phyloP scores from a whole-genome alignment of 2,888 invertebrate species.

The Hypolimnas misippus region DNA sequence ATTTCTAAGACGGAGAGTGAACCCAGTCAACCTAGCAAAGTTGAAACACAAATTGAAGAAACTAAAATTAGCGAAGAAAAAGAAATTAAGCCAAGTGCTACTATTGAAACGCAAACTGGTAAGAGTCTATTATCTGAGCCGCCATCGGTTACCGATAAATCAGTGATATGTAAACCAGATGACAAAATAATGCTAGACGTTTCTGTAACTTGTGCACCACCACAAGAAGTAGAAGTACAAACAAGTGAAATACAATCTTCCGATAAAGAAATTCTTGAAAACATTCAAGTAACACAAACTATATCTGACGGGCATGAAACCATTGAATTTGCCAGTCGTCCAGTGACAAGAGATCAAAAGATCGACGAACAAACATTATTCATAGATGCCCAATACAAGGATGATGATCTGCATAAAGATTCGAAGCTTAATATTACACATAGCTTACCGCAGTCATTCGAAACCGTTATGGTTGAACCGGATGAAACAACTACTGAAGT shows the following conservation, averaged over 20 bases:
- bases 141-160: slow-evolving; percentile 72
- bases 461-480: slow-evolving; percentile 92
- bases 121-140: slow-evolving; percentile 81
- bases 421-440: slow-evolving; percentile 89
- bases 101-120: slow-evolving; percentile 88
- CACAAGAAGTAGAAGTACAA: slow-evolving; percentile 86
- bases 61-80: slow-evolving; percentile 48
- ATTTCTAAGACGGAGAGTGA: slow-evolving; percentile 25
- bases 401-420: slow-evolving; percentile 79
- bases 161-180: slow-evolving; percentile 70
- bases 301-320: slow-evolving; percentile 87
- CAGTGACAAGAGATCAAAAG: slow-evolving; percentile 75
- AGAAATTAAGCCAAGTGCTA: slow-evolving; percentile 48
- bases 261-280: slow-evolving; percentile 83
- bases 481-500: slow-evolving; percentile 93
- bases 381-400: slow-evolving; percentile 89
- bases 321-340: slow-evolving; percentile 88
- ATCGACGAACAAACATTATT: slow-evolving; percentile 85
- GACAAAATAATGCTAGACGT: slow-evolving; percentile 74
- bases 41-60: slow-evolving; percentile 38
- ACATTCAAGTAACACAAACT: slow-evolving; percentile 87
- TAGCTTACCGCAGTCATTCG: slow-evolving; percentile 89
- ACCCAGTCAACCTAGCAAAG: slow-evolving; percentile 31
- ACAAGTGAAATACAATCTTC: slow-evolving; percentile 80
- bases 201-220: slow-evolving; percentile 79